phyloP scores from a whole-genome alignment of 1,140 invertebrate genomes.

The Drosophila ficusphila region DNA sequence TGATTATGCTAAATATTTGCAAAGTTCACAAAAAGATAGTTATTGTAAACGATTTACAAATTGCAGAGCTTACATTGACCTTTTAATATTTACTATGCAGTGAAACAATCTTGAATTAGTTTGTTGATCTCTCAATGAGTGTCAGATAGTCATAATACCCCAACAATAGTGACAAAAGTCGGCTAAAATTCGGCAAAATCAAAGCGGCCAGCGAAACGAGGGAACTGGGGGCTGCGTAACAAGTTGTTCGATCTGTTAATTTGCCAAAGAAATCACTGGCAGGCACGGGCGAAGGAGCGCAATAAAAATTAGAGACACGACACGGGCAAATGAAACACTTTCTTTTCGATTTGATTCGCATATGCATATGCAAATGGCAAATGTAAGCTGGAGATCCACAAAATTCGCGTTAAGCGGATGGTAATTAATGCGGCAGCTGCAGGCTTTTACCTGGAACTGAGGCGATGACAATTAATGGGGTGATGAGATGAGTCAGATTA shows the following conservation, averaged over 20 bases:
- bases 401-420: slow-evolving; percentile 26
- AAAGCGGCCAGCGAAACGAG: slow-evolving; percentile 29
- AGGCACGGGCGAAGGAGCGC: not conserved
- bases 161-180: not conserved
- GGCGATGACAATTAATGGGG: slow-evolving; percentile 23
- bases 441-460: slow-evolving; percentile 45
- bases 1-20: too few species aligned
- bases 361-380: slow-evolving; percentile 48
- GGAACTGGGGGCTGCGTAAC: slow-evolving; percentile 42
- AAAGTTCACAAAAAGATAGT: too few species aligned
- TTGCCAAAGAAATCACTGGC: slow-evolving; percentile 47
- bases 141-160: slow-evolving; percentile 12
- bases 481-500: slow-evolving; percentile 30
- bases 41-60: too few species aligned
- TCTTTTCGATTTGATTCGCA: slow-evolving; percentile 51
- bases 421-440: slow-evolving; percentile 25
- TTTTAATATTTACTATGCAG: too few species aligned
- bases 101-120: too few species aligned
- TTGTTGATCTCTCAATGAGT: too few species aligned
- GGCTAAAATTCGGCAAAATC: slow-evolving; percentile 35
- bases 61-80: too few species aligned
- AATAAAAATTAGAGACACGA: slow-evolving; percentile 28
- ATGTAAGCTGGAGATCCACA: slow-evolving; percentile 27
- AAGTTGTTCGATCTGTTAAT: slow-evolving; percentile 68
- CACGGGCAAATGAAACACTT: slow-evolving; percentile 62